Base-by-base conservation (phyloP, 2,888 invertebrate species). In the Agrilus cyanescens region DNA sequence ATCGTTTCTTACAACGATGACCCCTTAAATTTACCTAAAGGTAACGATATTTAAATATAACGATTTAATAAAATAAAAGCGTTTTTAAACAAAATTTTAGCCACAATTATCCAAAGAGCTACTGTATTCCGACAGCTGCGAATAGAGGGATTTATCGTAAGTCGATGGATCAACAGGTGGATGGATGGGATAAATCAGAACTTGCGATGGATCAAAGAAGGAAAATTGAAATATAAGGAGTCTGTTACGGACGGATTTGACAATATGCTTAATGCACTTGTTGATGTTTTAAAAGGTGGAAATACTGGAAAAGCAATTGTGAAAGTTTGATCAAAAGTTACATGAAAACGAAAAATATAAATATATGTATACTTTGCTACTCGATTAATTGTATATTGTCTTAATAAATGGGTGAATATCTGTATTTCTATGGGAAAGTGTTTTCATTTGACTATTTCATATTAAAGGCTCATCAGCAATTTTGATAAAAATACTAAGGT, bases 271-370 rank as follows among this genome's bases (percentile, higher is more conserved):
- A 70, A 76, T 38, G 82, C 84, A 30, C 75, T 85, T 46, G 68
- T 75, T 41, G 78, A 75, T 12, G 71, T 85, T 58, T 62, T 57
- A 12, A 38, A 46, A 42, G 84, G 85, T 30, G 74, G 76, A 54
- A 85, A 82, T 61, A 70, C 70, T 18, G 85, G 85, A 40, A 85
- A 85, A 69, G 79, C 80, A 29, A 62, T 84, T 47, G 76, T 85
- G 7, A 75, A 77, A 68, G 47, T 52, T 65, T 70, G 45, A 41
- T 16, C 6, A 34, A 12, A 2, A 34, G 15, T 15, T 16, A 34
- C 7, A 16, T 16, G 14, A 34, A 34, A 34, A 34, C 15, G 7
- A 34, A 16, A 14, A 16, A 34, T 34, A 15, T 16, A 34, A n/a
- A n/a, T n/a, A n/a, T n/a, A n/a, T n/a, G n/a, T n/a, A n/a, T n/a